These are phyloP conservation scores for Chaetura pelagica DNA, from an alignment of 2,113 vertebrate species.

Conservation along the genomic window DNA sequence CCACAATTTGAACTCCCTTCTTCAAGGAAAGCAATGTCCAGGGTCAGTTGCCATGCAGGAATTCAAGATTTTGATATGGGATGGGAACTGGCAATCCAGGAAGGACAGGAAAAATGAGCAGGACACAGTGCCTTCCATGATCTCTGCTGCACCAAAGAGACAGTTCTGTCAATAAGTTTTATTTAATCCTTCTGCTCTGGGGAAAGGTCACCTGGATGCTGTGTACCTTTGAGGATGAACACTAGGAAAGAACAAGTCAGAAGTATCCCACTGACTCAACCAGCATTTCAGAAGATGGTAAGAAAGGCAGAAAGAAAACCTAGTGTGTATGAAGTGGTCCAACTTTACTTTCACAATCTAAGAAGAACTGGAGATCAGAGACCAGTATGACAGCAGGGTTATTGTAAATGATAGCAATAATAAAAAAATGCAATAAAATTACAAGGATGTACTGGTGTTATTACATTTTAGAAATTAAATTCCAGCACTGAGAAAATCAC, in stretches of 20 bases:
- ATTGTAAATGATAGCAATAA: neutral
- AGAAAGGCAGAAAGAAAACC: neutral
- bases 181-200: neutral
- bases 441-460: neutral
- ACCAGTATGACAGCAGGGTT: neutral
- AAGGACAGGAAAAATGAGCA: neutral
- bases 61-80: neutral
- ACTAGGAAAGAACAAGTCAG: neutral
- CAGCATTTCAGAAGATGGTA: neutral
- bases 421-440: slow-evolving; percentile 38
- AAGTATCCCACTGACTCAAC: neutral
- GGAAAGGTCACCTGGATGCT: neutral
- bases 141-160: neutral
- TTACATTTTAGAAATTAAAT: slow-evolving; percentile 23
- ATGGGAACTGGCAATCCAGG: neutral
- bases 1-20: neutral
- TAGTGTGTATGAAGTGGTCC: neutral
- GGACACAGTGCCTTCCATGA: neutral
- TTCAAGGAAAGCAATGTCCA: neutral
- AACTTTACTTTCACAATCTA: neutral
- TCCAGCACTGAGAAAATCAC: neutral
- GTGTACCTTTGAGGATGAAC: neutral
- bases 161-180: neutral
- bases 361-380: neutral
- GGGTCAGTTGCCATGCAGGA: neutral